A percentile compares a stretch with the other conserved stretches of the same genome.
phyloP scores from a whole-genome alignment of 2,797 vertebrate species.

The Podargus strigoides region DNA sequence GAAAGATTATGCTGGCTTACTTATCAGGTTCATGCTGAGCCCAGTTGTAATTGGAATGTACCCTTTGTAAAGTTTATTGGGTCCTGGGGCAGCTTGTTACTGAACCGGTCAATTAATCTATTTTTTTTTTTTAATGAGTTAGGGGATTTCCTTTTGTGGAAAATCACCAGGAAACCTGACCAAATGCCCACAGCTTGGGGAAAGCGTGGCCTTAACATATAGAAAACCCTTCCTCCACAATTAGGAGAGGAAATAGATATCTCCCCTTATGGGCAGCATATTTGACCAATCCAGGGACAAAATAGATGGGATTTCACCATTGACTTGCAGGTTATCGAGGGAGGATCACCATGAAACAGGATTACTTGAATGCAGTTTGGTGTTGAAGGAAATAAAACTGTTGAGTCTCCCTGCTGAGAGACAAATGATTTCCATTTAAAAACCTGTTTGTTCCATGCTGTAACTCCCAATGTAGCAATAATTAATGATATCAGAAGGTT shows the following conservation, averaged over 20 bases:
- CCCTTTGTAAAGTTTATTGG: constrained; percentile 91
- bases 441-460: constrained; percentile 74
- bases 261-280: constrained; percentile 83
- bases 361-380: constrained; percentile 47
- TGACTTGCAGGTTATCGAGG: constrained; percentile 37
- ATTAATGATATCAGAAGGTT: constrained; percentile 80
- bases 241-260: constrained; percentile 63
- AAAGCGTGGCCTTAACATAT: constrained; percentile 70
- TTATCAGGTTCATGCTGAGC: constrained; percentile 75
- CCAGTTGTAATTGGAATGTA: constrained; percentile 85
- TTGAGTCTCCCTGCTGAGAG: constrained; percentile 81
- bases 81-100: constrained; percentile 91
- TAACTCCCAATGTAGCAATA: constrained; percentile 77
- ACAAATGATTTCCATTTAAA: constrained; percentile 84
- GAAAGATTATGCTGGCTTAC: constrained; percentile 56
- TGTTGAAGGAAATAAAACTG: constrained; percentile 70
- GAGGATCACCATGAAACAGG: constrained; percentile 55
- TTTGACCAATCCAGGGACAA: constrained; percentile 80
- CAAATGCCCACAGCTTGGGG: constrained; percentile 83
- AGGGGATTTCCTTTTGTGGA: constrained; percentile 90
- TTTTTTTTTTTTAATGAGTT: constrained; percentile 92
- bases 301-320: constrained; percentile 76
- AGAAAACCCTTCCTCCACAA: constrained; percentile 61
- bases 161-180: constrained; percentile 86
- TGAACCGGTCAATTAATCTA: constrained; percentile 98